Percentiles rank a stretch among this genome's conserved stretches.
These are phyloP conservation scores for Athalia cordata DNA, from an alignment of 2,888 invertebrate species.

Conservation along the genomic window DNA sequence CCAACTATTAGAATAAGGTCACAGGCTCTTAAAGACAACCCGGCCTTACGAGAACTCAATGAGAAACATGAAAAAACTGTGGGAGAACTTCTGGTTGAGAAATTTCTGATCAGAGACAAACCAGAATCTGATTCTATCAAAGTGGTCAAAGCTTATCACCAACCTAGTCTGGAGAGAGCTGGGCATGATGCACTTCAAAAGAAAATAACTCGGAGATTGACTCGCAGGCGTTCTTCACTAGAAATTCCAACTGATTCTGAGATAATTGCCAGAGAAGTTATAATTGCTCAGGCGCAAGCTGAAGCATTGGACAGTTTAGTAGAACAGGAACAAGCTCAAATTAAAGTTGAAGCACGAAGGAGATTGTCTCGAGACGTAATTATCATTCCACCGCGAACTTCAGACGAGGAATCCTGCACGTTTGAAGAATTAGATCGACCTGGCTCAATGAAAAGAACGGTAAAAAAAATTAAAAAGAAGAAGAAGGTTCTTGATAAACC, in stretches of 20 bases:
- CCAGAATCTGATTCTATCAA: constrained; percentile 61
- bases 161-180: constrained; percentile 55
- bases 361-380: constrained; percentile 45
- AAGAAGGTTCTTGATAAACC: constrained; percentile 58
- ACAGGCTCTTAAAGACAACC: constrained; percentile 71
- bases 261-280: constrained; percentile 64
- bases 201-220: constrained; percentile 66
- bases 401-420: neutral
- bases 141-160: constrained; percentile 56
- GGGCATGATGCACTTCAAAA: constrained; percentile 62
- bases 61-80: constrained; percentile 79
- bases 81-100: constrained; percentile 85
- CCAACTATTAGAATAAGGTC: constrained; percentile 71
- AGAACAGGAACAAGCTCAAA: constrained; percentile 69
- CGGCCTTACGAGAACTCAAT: constrained; percentile 70
- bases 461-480: constrained; percentile 60
- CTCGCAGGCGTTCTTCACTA: constrained; percentile 67
- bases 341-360: constrained; percentile 64
- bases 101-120: constrained; percentile 81
- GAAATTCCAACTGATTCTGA: constrained; percentile 65
- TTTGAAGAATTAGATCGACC: constrained; percentile 35
- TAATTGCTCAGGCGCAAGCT: constrained; percentile 68
- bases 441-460: constrained; percentile 45
- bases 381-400: neutral
- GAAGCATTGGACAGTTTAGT: constrained; percentile 68